Percentiles rank a stretch among this genome's conserved stretches.
These are phyloP conservation scores for Heteropelma amictum DNA, from an alignment of 2,888 invertebrate genomes.

Conservation along the genomic window DNA sequence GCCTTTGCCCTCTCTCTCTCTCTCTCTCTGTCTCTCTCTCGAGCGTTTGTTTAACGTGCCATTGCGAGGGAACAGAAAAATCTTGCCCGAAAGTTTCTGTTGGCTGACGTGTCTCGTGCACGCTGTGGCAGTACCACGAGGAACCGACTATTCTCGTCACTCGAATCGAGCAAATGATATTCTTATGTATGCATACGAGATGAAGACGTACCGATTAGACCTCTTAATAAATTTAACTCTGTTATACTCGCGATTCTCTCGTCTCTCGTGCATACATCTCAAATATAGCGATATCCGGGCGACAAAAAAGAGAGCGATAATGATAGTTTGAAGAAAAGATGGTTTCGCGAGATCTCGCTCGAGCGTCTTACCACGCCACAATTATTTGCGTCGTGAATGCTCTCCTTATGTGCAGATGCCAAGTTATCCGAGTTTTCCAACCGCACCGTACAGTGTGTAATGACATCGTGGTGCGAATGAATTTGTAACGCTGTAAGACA, in stretches of 20 bases:
- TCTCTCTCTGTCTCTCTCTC: too few species aligned
- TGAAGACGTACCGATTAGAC: constrained; percentile 50
- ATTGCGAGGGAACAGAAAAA: constrained; percentile 37
- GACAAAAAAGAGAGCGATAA: constrained; percentile 31
- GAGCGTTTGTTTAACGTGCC: constrained; percentile 49
- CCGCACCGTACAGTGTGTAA: constrained; percentile 4
- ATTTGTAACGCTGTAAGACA: constrained; percentile 47
- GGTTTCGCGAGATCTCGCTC: background rate
- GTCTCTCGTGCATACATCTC: constrained; percentile 29
- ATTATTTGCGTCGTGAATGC: constrained; percentile 36
- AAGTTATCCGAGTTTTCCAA: too few species aligned
- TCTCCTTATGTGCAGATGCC: constrained; percentile 16
- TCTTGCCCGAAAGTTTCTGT: constrained; percentile 28
- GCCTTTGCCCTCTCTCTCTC: constrained; percentile 42
- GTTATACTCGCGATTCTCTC: constrained; percentile 36
- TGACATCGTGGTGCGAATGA: constrained; percentile 46
- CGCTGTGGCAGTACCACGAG: background rate
- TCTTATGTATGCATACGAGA: constrained; percentile 11
- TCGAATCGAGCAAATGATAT: constrained; percentile 25
- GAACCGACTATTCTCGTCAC: constrained; percentile 49
- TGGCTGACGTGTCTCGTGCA: constrained; percentile 30
- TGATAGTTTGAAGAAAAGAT: constrained; percentile 38
- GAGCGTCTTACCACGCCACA: constrained; percentile 24
- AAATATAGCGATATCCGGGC: background rate
- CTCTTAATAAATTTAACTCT: constrained; percentile 50